phyloP scores from a whole-genome alignment of 1,140 invertebrate species.

The Papilio polytes region DNA sequence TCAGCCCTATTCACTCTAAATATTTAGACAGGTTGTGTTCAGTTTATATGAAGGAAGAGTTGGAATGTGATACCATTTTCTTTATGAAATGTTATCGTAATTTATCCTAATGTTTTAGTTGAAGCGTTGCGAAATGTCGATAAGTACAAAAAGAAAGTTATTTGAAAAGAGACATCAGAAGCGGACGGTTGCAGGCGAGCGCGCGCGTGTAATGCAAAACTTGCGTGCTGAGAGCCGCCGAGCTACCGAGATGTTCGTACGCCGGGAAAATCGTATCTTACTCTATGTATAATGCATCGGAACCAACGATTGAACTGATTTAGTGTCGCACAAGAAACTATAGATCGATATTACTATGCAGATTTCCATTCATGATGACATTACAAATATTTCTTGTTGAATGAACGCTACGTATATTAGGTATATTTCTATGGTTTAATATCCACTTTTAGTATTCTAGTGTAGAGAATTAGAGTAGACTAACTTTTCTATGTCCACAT shows the following conservation, averaged over 20 bases:
- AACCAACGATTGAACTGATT: conserved; percentile 49
- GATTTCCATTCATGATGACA: conserved; percentile 13
- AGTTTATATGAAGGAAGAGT: neutral
- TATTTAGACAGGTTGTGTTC: neutral
- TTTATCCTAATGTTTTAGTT: neutral
- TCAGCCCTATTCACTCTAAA: conserved; percentile 12
- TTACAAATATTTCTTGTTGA: conserved; percentile 3
- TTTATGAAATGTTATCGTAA: neutral
- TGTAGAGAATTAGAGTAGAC: neutral
- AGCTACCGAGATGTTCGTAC: conserved; percentile 35
- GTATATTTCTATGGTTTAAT: neutral
- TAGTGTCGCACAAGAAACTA: conserved; percentile 29
- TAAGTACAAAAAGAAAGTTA: conserved; percentile 71
- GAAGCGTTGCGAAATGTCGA: conserved; percentile 37
- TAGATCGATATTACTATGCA: conserved; percentile 42
- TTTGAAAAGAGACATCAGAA: conserved; percentile 60
- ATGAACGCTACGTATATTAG: neutral
- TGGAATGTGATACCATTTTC: neutral
- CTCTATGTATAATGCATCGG: conserved; percentile 74
- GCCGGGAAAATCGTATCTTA: conserved; percentile 73
- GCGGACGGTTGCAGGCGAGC: conserved; percentile 64
- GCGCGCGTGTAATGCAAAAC: conserved; percentile 68
- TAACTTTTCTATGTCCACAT: neutral
- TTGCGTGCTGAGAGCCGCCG: conserved; percentile 58
- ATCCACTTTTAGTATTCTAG: neutral